Base-by-base conservation (phyloP, 2,113 vertebrate genomes). In the Hemiprocne comata region DNA sequence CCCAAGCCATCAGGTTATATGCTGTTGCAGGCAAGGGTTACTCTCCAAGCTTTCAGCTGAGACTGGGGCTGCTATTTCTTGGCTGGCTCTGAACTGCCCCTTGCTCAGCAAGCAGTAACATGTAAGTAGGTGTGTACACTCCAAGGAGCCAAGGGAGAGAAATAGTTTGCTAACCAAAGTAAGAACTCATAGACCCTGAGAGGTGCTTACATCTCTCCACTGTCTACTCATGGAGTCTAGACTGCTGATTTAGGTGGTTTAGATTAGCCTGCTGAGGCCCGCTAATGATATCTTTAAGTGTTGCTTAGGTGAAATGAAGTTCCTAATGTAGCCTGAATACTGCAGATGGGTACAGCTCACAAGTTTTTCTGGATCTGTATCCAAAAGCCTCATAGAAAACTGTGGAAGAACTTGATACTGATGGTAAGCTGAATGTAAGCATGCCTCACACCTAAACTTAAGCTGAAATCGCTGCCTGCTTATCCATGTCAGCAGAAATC, bases 161-260 rank as follows among this genome's bases (percentile, higher is more conserved):
- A 95, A 66, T 3, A 88, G 75, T 85, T 94, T 95, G 54, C 48
- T 86, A 80, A 83, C 38, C 76, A 66, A 90, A 77, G 46, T 60
- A 89, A 51, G 44, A 54, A 84, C 36, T 86, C n/a, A 66, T 13
- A 88, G 55, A 79, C 19, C 23, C 60, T 90, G 48, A 81, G 51
- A 83, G 14, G 8, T 9, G 8, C 40, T 92, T 92, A 83, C 40
- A 36, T 92, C 36, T 73, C 96, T 94, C 90, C 42, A 50, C 17
- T 66, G 75, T 70, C 92, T 92, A 74, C 72, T 96, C 83, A 79
- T 0, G 2, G 24, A 76, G 85, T 92, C 94, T 90, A 85, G 92
- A 87, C 60, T 95, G 85, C 62, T 97, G 78, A 94, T 92, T 95
- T 91, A 90, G 78, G n/a, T 70, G 33, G 28, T 85, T 89, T 94